A percentile compares a stretch with the other conserved stretches of the same genome.
phyloP scores from a whole-genome alignment of 2,888 invertebrate species.

The Cephonodes hylas region DNA sequence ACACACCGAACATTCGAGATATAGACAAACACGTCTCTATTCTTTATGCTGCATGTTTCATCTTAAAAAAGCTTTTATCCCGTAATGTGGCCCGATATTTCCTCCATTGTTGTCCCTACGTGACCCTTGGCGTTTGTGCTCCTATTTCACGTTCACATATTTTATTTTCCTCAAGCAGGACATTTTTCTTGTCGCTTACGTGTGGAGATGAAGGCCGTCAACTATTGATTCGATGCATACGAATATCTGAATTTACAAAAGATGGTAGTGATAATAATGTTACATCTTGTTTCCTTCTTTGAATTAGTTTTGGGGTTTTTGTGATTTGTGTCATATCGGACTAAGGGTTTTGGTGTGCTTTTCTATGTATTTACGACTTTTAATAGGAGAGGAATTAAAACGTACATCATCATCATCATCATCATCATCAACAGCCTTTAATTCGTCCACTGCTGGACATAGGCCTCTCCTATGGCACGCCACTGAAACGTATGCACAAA shows the following conservation, averaged over 20 bases:
- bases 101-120: constrained; percentile 50
- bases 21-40: neutral
- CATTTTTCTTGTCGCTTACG: neutral
- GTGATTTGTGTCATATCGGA: neutral
- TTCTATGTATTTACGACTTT: too few species aligned
- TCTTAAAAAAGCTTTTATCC: constrained; percentile 8
- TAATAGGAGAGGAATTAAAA: too few species aligned
- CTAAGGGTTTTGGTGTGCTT: neutral
- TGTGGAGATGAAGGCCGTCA: neutral
- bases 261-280: too few species aligned
- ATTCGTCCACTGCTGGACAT: too few species aligned
- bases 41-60: neutral
- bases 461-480: too few species aligned
- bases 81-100: constrained; percentile 37
- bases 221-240: neutral
- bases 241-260: neutral
- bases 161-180: constrained; percentile 34
- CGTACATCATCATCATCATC: too few species aligned
- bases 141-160: constrained; percentile 42
- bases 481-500: too few species aligned
- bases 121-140: constrained; percentile 48
- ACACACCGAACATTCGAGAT: neutral
- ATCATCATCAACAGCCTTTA: too few species aligned
- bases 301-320: neutral
- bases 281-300: neutral